A percentile compares a stretch with the other conserved stretches of the same genome.
These are phyloP conservation scores for Lasiurus borealis DNA, from an alignment of 2,113 vertebrate genomes.

Conservation along the genomic window DNA sequence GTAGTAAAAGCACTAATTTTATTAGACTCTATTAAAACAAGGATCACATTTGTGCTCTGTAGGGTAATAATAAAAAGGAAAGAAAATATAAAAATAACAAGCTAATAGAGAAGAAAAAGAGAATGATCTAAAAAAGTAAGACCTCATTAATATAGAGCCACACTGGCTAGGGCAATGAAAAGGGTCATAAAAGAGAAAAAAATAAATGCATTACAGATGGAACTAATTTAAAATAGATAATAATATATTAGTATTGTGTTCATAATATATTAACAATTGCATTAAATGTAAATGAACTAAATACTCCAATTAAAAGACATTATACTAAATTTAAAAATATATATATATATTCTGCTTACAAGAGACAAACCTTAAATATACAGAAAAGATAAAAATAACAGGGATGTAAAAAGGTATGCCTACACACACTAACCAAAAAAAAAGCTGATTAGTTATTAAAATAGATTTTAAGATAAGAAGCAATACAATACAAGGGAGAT, in stretches of 20 bases:
- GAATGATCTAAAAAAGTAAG: not conserved
- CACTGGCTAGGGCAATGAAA: not conserved
- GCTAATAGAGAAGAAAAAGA: not conserved
- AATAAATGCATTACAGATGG: not conserved
- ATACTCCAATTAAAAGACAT: not conserved
- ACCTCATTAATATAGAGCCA: not conserved
- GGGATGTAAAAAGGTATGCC: not conserved
- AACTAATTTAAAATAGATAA: not conserved
- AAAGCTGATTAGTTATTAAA: not conserved
- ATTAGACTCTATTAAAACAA: not conserved
- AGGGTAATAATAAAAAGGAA: not conserved
- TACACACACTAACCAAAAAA: not conserved
- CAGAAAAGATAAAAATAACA: not conserved
- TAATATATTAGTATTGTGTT: not conserved
- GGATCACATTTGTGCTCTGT: not conserved
- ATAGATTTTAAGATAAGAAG: not conserved
- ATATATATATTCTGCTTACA: not conserved
- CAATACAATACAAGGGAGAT: not conserved
- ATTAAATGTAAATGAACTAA: constrained; percentile 6
- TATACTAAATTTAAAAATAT: not conserved
- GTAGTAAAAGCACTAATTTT: not conserved
- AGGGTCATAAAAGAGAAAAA: not conserved
- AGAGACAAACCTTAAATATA: not conserved
- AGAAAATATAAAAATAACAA: not conserved
- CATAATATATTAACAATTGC: not conserved